phyloP scores from a whole-genome alignment of 2,113 vertebrate species.

The Pedetes capensis region DNA sequence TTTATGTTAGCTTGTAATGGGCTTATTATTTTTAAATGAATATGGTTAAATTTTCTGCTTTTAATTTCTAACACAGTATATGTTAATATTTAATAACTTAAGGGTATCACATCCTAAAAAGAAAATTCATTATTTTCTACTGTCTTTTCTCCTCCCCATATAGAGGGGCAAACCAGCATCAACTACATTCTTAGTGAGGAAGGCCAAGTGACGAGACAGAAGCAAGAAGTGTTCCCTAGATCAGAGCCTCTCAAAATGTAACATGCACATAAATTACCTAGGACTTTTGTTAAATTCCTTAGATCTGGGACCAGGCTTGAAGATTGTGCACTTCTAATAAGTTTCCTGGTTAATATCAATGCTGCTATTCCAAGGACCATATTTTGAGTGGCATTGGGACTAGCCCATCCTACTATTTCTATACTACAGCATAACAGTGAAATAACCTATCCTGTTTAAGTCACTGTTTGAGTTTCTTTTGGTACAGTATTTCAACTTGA shows the following conservation, averaged over 20 bases:
- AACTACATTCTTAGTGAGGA: neutral
- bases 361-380: neutral
- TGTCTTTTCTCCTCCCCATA: neutral
- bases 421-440: neutral
- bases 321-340: neutral
- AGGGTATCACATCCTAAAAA: neutral
- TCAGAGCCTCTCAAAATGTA: neutral
- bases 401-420: neutral
- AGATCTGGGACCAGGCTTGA: neutral
- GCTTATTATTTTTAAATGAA: neutral
- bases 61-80: neutral
- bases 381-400: neutral
- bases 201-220: neutral
- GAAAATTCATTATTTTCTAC: neutral
- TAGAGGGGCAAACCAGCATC: neutral
- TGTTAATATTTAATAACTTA: neutral
- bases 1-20: neutral
- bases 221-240: neutral
- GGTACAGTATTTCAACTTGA: neutral
- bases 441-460: neutral
- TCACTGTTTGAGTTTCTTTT: neutral
- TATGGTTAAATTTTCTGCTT: constrained; percentile 1
- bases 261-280: neutral
- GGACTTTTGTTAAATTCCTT: neutral
- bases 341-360: neutral